Base-by-base conservation (phyloP, 1,140 invertebrate species). In the Rhopalosiphum maidis region DNA sequence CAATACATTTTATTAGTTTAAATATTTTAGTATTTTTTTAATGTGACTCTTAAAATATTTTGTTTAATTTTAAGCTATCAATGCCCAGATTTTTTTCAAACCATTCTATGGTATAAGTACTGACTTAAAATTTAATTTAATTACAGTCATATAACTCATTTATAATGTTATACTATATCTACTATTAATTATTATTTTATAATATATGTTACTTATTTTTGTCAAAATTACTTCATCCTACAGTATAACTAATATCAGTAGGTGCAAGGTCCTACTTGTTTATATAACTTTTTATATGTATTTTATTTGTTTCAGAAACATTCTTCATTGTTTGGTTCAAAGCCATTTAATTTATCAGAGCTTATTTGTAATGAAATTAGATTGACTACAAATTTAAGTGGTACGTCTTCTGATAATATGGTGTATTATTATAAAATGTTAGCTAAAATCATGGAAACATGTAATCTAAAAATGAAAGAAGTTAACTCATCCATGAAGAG, bases 361-460 rank as follows among this genome's bases (percentile, higher is more conserved):
- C 90, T 91, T 37, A 83, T 91, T 82, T 82, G 43, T 83, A 91
- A 91, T 48, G 90, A 91, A 51, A 91, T 91, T 4, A 83, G 68
- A 82, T 83, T 91, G n/a, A 9, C 77, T 25, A 83, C 46, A 48
- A 83, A 83, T 77, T n/a, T 18, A 77, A 83, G 6, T 51, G 41
- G 8, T 4, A 82, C 30, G 48, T n/a, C 68, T 48, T 51, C 68
- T 77, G 68, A 83, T 21, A 77, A 91, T 51, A 51, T 91, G 30
- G 23, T 91, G 30, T 91, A 41, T 83, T 83, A 51, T 48, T 37
- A 2, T 25, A 83, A 91, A 91, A 35, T 37, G 18, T 48, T 91
- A 35, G 46, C 60, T 83, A 91, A 91, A 37, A 91, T 91, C 9
- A 48, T 91, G 46, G 46, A 91, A 83, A 77, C n/a, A 83, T 91